Percentiles rank a stretch among this genome's conserved stretches.
Evolutionary conservation across 2,888 invertebrate species (phyloP).

Genomic region (Tubulanus polymorphus): DNA sequence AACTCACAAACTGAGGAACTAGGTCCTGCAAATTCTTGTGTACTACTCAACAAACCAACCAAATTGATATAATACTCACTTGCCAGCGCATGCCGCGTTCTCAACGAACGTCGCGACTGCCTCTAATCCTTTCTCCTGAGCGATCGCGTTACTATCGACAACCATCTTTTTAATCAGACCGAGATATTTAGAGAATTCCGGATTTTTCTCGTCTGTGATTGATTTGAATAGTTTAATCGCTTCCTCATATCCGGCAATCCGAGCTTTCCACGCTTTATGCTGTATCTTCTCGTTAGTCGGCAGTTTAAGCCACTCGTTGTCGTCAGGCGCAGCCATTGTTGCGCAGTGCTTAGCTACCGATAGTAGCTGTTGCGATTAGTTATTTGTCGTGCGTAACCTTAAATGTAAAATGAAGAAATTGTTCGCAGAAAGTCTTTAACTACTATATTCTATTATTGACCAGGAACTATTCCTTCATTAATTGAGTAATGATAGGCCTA

Average conservation of each 20-base stretch:
- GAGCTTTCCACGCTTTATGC: conserved; percentile 94
- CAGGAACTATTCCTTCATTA: too few relatives aligned
- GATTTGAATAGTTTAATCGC: conserved; percentile 81
- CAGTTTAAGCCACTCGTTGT: conserved; percentile 53
- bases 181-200: conserved; percentile 87
- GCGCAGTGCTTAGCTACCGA: too few relatives aligned
- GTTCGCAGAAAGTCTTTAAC: too few relatives aligned
- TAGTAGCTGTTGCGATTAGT: too few relatives aligned
- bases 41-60: too few relatives aligned
- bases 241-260: conserved; percentile 91
- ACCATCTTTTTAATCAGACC: conserved; percentile 93
- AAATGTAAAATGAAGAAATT: too few relatives aligned
- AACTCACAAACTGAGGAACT: too few relatives aligned
- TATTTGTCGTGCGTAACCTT: too few relatives aligned
- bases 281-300: conserved; percentile 81
- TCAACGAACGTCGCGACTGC: conserved; percentile 86
- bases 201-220: conserved; percentile 79
- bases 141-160: conserved; percentile 86
- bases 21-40: too few relatives aligned
- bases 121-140: conserved; percentile 93
- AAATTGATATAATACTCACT: conserved; percentile 56
- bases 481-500: too few relatives aligned
- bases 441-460: too few relatives aligned
- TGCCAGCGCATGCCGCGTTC: conserved; percentile 66
- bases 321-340: too few relatives aligned